Base-by-base conservation (phyloP, 2,113 vertebrate species). In the Lophochroa leadbeateri region DNA sequence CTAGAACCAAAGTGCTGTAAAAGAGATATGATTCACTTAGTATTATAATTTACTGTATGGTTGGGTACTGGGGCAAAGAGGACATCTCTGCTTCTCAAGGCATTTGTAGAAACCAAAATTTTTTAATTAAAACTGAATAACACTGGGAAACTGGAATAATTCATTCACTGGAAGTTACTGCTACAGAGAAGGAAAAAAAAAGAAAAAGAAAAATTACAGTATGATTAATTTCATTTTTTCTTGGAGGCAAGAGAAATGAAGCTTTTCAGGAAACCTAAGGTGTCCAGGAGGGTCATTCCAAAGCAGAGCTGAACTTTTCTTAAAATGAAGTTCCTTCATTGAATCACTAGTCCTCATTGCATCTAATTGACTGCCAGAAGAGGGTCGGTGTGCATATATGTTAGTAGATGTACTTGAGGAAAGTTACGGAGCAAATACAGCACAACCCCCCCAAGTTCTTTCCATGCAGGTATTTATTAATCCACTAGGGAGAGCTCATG, bases 401-500 rank as follows among this genome's bases (percentile, higher is more conserved):
- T 47, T 49, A 27, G 29, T 17, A 35, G 23, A 21, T 4, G 3
- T 33, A n/a, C 7, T 17, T 37, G 4, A 39, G 24, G 16, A 27
- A 87, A 33, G 3, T 20, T 15, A 8, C 0, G 15, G 64, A 43
- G 35, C 14, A 86, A 70, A 24, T 11, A 6, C 3, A 55, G 31
- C 9, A 11, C 0, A 1, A 69, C 2, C 21, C 41, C 39, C 10
- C 10, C 39, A 39, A 39, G 17, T 3, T 52, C 17, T 44, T 70
- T 31, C 6, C 2, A 10, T 64, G 90, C 76, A 92, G 50, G 9
- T 17, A 60, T 86, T 55, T 21, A 31, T 50, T 39, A 47, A 29
- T 50, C 93, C 96, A 75, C 88, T 83, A 97, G 96, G 64, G 90
- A 41, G 94, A 92, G 95, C 93, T 94, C 92, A 81, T 10, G 68